phyloP scores from a whole-genome alignment of 2,113 vertebrate genomes.

The Neogobius melanostomus region DNA sequence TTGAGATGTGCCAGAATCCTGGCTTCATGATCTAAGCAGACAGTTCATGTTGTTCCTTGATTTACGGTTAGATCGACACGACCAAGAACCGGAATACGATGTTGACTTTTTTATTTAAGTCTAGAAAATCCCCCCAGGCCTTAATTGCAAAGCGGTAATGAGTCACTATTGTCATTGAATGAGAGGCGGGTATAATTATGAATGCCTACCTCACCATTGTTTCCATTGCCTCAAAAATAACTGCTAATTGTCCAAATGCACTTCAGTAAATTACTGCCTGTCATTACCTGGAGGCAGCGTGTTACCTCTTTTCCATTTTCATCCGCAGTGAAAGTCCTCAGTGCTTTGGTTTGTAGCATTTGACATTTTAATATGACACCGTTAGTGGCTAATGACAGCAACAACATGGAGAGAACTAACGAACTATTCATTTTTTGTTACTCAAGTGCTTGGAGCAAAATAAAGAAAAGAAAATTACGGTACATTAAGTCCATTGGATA shows the following conservation, averaged over 20 bases:
- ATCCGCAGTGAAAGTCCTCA: background rate
- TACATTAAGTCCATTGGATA: no score
- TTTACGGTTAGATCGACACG: background rate
- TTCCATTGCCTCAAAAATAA: background rate
- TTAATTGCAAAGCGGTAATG: background rate
- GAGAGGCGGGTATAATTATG: background rate
- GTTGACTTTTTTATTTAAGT: background rate
- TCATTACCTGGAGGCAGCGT: background rate
- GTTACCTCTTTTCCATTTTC: background rate
- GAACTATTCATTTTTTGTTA: background rate
- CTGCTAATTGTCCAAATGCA: background rate
- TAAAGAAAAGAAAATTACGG: no score
- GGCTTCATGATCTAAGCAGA: background rate
- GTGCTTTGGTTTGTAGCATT: background rate
- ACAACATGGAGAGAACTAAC: background rate
- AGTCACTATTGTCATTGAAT: background rate
- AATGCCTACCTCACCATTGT: background rate
- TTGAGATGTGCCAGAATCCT: background rate
- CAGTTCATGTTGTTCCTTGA: background rate
- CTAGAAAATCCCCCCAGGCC: no score
- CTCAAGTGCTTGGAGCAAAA: background rate
- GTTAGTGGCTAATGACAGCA: background rate
- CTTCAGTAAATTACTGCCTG: constrained; percentile 5
- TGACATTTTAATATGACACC: background rate
- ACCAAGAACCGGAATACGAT: background rate